Percentiles rank a stretch among this genome's conserved stretches.
Evolutionary conservation across 2,797 vertebrate species (phyloP).

Genomic region (Xiphophorus birchmanni): DNA sequence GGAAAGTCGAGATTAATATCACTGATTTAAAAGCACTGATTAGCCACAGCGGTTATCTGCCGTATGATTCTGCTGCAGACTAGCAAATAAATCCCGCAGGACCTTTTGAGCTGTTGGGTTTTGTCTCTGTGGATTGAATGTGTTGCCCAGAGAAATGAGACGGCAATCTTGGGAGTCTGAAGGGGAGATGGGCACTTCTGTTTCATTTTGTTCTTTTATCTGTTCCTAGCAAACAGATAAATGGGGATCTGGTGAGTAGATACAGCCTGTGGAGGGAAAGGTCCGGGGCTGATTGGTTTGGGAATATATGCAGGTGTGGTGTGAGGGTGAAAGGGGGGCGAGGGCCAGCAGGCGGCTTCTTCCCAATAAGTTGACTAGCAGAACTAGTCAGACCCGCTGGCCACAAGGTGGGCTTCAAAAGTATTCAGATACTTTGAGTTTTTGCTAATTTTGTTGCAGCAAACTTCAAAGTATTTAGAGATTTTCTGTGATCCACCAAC

Average conservation of each 20-base stretch:
- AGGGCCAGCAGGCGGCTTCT: not conserved
- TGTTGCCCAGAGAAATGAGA: not conserved
- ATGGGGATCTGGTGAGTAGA: not conserved
- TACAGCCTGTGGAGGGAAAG: not conserved
- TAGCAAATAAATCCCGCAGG: not conserved
- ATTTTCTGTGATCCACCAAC: not conserved
- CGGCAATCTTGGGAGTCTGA: not conserved
- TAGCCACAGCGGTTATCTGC: not conserved
- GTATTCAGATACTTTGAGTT: not conserved
- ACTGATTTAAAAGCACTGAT: not conserved
- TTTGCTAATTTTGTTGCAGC: not conserved
- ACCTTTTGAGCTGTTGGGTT: not conserved
- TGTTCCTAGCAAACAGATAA: not conserved
- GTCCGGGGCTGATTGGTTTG: not conserved
- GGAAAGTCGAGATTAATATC: not conserved
- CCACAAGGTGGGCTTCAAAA: not conserved
- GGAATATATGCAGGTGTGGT: not conserved
- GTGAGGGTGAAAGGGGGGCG: rapidly evolving
- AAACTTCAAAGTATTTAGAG: not conserved
- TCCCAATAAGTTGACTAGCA: not conserved
- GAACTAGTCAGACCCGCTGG: not conserved
- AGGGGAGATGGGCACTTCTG: not conserved
- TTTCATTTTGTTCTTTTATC: not conserved
- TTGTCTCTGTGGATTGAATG: not conserved
- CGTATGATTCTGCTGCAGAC: not conserved